phyloP scores from a whole-genome alignment of 2,888 invertebrate genomes.

The Deroplatys truncata region DNA sequence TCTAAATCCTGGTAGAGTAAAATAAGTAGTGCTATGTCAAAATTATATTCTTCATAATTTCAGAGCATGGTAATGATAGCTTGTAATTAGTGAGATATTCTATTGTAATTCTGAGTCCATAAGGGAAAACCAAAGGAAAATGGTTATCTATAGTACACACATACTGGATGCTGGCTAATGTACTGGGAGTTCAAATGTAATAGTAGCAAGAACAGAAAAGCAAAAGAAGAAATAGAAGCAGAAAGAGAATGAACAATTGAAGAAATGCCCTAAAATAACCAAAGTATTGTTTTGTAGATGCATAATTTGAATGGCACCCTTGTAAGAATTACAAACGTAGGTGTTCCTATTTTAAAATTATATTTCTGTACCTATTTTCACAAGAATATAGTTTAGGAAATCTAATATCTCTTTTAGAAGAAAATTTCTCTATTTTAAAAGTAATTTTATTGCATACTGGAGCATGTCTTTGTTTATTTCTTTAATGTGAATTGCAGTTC shows the following conservation, averaged over 20 bases:
- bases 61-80: neutral
- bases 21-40: neutral
- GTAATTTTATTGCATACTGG: neutral
- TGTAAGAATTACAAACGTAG: neutral
- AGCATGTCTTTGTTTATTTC: neutral
- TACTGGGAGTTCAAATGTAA: neutral
- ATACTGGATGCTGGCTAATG: neutral
- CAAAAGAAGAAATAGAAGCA: neutral
- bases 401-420: neutral
- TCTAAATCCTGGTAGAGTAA: too few relatives aligned
- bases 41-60: neutral
- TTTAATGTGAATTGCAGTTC: neutral
- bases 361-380: neutral
- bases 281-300: neutral
- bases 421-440: neutral
- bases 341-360: neutral
- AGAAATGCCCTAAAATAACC: neutral
- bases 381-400: neutral
- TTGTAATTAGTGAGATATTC: neutral
- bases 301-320: neutral
- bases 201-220: neutral
- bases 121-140: too few relatives aligned
- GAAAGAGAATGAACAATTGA: neutral
- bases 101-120: too few relatives aligned
- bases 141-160: too few relatives aligned